Conservation (phyloP, 2,888 invertebrate genomes). For the Oxyteleia sp. region DNA sequence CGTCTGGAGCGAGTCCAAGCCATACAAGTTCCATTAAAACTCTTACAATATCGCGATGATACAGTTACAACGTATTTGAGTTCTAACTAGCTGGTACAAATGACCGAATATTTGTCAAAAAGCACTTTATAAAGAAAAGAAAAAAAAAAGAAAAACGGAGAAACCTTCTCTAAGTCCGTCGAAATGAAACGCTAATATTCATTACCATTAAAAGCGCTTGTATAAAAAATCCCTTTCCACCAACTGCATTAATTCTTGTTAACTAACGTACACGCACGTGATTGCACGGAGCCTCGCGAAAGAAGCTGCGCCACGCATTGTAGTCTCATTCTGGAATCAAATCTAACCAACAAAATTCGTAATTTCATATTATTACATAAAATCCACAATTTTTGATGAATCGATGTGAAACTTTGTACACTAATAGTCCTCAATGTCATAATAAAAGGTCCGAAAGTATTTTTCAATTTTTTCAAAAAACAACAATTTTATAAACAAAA, state of each 20-base stretch:
- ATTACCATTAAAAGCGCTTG: neutral
- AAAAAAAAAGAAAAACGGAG: neutral
- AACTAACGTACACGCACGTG: neutral
- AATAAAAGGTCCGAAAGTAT: no score
- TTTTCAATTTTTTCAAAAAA: no score
- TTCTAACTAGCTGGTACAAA: constrained; percentile 19
- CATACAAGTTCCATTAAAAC: constrained; percentile 34
- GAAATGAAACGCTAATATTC: constrained; percentile 19
- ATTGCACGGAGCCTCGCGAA: neutral
- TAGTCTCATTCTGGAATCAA: constrained; percentile 31
- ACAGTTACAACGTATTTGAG: constrained; percentile 27
- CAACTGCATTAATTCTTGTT: constrained; percentile 5
- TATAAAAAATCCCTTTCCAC: neutral
- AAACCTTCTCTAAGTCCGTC: no score
- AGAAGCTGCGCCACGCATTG: neutral
- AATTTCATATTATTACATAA: constrained; percentile 44
- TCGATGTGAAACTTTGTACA: no score
- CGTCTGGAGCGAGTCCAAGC: constrained; percentile 48
- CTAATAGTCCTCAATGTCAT: no score
- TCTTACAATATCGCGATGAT: constrained; percentile 33
- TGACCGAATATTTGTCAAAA: constrained; percentile 40
- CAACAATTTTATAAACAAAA: no score
- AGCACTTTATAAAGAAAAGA: constrained; percentile 15
- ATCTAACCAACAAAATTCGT: constrained; percentile 28
- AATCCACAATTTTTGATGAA: no score